phyloP scores from a whole-genome alignment of 2,113 vertebrate genomes.

The Microcebus ravelobensis region DNA sequence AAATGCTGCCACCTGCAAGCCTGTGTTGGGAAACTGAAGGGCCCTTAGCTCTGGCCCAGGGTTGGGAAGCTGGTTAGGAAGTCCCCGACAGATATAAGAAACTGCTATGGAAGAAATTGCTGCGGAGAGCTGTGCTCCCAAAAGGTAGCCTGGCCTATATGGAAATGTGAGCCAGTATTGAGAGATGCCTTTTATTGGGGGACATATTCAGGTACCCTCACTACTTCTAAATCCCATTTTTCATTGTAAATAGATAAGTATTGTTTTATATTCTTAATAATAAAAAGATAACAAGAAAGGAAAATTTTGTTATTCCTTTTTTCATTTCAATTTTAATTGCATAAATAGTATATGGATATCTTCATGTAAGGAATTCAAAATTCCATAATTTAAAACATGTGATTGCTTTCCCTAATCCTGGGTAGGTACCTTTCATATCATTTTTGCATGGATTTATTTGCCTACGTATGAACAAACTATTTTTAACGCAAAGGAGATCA shows the following conservation, averaged over 20 bases:
- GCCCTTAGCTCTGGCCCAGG: neutral
- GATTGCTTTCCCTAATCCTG: neutral
- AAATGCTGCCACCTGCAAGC: neutral
- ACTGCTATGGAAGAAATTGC: neutral
- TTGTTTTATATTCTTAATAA: neutral
- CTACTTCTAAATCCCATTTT: neutral
- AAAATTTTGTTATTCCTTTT: slow-evolving; percentile 10
- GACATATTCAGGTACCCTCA: neutral
- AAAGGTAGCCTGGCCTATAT: neutral
- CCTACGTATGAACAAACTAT: neutral
- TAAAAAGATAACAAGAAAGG: neutral
- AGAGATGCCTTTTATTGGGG: neutral
- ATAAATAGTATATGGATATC: neutral
- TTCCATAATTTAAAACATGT: neutral
- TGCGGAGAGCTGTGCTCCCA: neutral
- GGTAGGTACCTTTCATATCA: neutral
- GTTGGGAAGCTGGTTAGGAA: neutral
- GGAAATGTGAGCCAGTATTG: neutral
- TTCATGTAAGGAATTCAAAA: neutral
- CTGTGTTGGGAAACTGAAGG: neutral
- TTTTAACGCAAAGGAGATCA: neutral
- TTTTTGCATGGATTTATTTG: neutral
- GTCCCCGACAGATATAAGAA: neutral
- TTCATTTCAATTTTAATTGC: neutral
- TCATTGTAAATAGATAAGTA: neutral